phyloP scores from a whole-genome alignment of 2,888 invertebrate species.

The Yponomeuta plumbellus region DNA sequence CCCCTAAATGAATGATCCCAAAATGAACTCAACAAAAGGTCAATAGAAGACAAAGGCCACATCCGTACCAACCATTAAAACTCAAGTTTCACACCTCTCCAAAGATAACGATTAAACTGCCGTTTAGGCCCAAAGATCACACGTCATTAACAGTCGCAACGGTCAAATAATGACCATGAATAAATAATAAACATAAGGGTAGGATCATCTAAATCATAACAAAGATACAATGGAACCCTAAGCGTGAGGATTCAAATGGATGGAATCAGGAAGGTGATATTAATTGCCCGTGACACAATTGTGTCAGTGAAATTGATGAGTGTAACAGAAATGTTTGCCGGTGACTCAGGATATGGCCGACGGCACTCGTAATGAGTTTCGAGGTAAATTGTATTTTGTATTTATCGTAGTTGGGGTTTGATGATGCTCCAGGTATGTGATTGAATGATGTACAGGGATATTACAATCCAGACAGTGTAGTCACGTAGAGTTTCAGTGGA shows the following conservation, averaged over 20 bases:
- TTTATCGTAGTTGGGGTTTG: background rate
- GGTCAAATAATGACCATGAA: slow-evolving; percentile 77
- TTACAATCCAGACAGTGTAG: too few relatives aligned
- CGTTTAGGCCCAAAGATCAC: slow-evolving; percentile 49
- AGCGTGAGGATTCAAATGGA: slow-evolving; percentile 32
- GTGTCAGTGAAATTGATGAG: slow-evolving; percentile 60
- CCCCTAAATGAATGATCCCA: background rate
- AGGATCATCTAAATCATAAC: slow-evolving; percentile 37
- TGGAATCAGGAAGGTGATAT: slow-evolving; percentile 29
- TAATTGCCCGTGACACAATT: slow-evolving; percentile 68
- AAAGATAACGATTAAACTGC: slow-evolving; percentile 57
- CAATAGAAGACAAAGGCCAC: slow-evolving; percentile 32
- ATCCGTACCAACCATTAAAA: slow-evolving; percentile 56
- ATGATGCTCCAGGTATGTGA: background rate
- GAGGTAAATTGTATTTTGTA: background rate
- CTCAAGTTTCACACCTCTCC: slow-evolving; percentile 68
- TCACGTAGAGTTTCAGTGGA: too few relatives aligned
- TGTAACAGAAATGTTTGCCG: slow-evolving; percentile 17
- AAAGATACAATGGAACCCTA: slow-evolving; percentile 48
- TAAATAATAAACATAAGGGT: slow-evolving; percentile 65
- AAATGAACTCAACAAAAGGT: slow-evolving; percentile 4
- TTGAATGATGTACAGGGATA: too few relatives aligned
- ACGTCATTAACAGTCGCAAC: slow-evolving; percentile 70
- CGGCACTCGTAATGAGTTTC: background rate
- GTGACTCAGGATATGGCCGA: background rate